Percentiles rank a stretch among this genome's conserved stretches.
Evolutionary conservation across 2,113 vertebrate species (phyloP).

Genomic region (Dermatemys mawii): DNA sequence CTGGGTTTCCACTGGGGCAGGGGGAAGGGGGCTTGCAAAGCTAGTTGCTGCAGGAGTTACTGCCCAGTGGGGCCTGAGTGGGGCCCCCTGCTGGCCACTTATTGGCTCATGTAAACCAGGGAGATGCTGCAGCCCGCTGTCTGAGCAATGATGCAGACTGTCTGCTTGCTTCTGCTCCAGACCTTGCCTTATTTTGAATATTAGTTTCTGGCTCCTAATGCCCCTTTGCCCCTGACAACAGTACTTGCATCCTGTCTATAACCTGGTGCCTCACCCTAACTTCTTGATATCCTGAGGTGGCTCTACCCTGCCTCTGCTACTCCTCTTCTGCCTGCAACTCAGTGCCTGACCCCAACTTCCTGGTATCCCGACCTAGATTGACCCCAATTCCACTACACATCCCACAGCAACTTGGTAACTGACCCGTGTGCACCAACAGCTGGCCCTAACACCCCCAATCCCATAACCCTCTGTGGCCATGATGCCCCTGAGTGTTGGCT

Average conservation of each 20-base stretch:
- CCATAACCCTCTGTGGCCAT: fast-evolving
- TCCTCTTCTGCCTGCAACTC: too few species aligned
- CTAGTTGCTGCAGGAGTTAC: background rate
- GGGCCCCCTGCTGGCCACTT: background rate
- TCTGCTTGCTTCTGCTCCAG: background rate
- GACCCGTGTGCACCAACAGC: too few species aligned
- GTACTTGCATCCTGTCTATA: background rate
- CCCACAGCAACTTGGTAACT: too few species aligned
- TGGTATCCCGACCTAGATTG: too few species aligned
- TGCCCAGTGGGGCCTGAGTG: background rate
- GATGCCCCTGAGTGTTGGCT: fast-evolving
- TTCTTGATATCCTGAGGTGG: too few species aligned
- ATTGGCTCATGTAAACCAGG: background rate
- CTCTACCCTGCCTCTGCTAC: too few species aligned
- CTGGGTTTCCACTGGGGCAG: background rate
- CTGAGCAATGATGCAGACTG: background rate
- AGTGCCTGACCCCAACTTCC: too few species aligned
- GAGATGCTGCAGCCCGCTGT: background rate
- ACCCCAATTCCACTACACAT: too few species aligned
- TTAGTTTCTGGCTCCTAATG: background rate
- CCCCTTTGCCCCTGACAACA: too few species aligned
- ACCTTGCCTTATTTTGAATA: background rate
- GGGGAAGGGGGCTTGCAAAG: background rate
- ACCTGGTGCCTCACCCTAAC: background rate
- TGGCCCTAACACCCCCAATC: background rate